Evolutionary conservation across 2,113 vertebrate species (phyloP), one percentile per base, ranked within the genome.

Genomic region (Labrus mixtus): DNA sequence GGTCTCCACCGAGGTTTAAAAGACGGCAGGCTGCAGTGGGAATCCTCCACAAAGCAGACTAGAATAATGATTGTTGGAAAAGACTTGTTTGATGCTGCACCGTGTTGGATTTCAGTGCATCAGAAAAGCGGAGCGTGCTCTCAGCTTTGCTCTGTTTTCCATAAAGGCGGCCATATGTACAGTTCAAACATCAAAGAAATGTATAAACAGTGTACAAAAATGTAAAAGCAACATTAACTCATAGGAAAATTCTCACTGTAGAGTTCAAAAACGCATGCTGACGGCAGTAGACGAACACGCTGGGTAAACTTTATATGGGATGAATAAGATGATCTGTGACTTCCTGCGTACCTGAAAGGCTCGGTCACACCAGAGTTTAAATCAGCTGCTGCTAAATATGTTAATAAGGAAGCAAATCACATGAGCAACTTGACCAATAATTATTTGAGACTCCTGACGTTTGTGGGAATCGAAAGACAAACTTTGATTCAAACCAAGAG

Each of bases 231-330:
- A 76, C 68, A 84, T 82, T 79, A 74, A 85, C 70, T 81, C 64
- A 37, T 71, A 68, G 68, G 55, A 50, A 79, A 37, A 78, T 64
- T 85, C 64, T 81, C 73, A 82, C 55, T 82, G 83, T 85, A 87
- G 70, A 80, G 67, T 70, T n/a, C 61, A 62, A 77, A 55, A 63
- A 90, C 87, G 90, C 90, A 92, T 92, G 92, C 90, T 73, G 87
- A 85, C 61, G 13, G 87, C 91, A 89, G 84, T 87, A 92, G 85
- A 87, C 62, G 58, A 37, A 84, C 70, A 76, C 68, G 17, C 46
- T 17, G 46, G 59, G 58, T 61, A 13, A 79, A 75, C 67, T 73
- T 80, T 82, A 39, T 78, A 68, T 63, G 62, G 58, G 65, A 56
- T 7, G 46, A 23, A 48, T 17, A 41, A 51, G 39, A 25, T 67